Conservation (phyloP, 1,140 invertebrate genomes). For the Lithobius niger region DNA sequence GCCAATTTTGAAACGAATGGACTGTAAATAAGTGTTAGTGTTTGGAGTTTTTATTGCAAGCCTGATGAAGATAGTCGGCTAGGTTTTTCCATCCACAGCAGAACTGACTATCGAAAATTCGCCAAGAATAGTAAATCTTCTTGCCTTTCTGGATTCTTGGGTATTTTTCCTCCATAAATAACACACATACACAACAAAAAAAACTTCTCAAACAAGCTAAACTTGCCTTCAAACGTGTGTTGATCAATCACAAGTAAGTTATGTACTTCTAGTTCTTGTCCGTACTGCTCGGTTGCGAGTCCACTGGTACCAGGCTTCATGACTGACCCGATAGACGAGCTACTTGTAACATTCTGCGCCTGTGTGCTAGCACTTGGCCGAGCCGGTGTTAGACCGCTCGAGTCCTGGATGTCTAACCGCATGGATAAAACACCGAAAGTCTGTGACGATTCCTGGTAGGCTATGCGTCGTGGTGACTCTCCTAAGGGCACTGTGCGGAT, state of each 20-base stretch:
- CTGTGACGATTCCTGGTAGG: constrained; percentile 84
- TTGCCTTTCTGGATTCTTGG: too few relatives aligned
- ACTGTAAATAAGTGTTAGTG: too few relatives aligned
- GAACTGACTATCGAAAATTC: too few relatives aligned
- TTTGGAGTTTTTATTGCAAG: too few relatives aligned
- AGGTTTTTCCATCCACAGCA: too few relatives aligned
- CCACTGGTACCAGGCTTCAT: constrained; percentile 15
- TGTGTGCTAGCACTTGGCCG: constrained; percentile 64
- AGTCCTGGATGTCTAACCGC: constrained; percentile 69
- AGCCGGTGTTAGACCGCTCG: constrained; percentile 45
- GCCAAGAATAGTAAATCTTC: too few relatives aligned
- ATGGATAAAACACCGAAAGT: constrained; percentile 90
- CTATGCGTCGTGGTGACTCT: constrained; percentile 80
- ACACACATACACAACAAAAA: too few relatives aligned
- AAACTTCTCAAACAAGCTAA: constrained; percentile 9
- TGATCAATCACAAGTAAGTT: constrained; percentile 89
- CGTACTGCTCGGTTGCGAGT: constrained; percentile 26
- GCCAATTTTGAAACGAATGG: too few relatives aligned
- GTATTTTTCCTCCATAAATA: too few relatives aligned
- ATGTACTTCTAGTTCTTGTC: constrained; percentile 80
- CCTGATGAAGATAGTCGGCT: too few relatives aligned
- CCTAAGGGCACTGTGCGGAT: constrained; percentile 87
- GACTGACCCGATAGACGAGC: constrained; percentile 30
- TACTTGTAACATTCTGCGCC: constrained; percentile 42
- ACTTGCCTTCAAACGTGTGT: constrained; percentile 77